These are phyloP conservation scores for Agrochola lychnidis DNA, from an alignment of 2,888 invertebrate species.

Conservation along the genomic window DNA sequence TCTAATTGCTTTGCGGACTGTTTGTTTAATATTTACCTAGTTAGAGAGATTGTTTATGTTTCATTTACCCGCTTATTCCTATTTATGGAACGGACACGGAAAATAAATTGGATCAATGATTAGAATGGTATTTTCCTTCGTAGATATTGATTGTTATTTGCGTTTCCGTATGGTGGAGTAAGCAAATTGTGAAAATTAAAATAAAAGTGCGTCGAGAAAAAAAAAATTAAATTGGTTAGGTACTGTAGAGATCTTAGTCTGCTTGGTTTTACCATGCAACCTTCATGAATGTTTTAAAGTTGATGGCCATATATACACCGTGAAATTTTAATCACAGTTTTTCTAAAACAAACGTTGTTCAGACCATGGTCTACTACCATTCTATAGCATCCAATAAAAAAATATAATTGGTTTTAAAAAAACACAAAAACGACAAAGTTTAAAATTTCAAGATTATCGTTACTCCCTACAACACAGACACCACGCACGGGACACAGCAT, in stretches of 20 bases:
- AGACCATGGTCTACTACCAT: too few species aligned
- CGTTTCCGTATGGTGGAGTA: neutral
- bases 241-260: too few species aligned
- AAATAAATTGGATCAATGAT: constrained; percentile 8
- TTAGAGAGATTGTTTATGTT: constrained; percentile 29
- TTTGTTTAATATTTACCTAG: constrained; percentile 9
- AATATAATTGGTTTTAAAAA: too few species aligned
- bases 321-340: too few species aligned
- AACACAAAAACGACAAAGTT: too few species aligned
- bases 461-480: too few species aligned
- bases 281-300: neutral
- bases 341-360: too few species aligned
- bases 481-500: too few species aligned
- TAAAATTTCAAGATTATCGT: too few species aligned
- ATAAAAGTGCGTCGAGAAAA: neutral
- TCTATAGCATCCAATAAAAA: too few species aligned
- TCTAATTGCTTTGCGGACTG: constrained; percentile 47
- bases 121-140: neutral
- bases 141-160: constrained; percentile 21
- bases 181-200: neutral
- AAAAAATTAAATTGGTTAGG: neutral
- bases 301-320: neutral
- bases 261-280: too few species aligned
- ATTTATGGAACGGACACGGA: neutral
- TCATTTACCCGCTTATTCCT: constrained; percentile 16